These are phyloP conservation scores for Lacerta bilineata DNA, from an alignment of 2,797 vertebrate genomes.

Conservation along the genomic window DNA sequence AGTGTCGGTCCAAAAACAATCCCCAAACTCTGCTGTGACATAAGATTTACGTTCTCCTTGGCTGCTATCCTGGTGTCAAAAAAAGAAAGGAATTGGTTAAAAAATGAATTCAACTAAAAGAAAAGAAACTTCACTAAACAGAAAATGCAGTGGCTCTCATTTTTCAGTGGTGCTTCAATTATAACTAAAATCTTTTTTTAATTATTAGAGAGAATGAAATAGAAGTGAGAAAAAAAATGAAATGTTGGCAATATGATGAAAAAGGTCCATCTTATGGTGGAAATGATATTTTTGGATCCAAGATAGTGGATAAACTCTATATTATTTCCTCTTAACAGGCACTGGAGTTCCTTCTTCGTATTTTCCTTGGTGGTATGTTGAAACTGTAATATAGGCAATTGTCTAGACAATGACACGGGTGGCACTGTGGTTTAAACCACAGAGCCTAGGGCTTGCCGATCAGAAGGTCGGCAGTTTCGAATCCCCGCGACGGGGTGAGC, in stretches of 20 bases:
- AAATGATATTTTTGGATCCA: slow-evolving; percentile 19
- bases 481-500: no score
- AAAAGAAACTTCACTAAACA: slow-evolving; percentile 42
- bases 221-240: slow-evolving; percentile 2
- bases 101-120: slow-evolving; percentile 23
- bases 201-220: slow-evolving; percentile 28
- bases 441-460: no score
- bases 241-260: not conserved
- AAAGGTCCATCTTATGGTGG: not conserved
- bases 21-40: slow-evolving; percentile 94
- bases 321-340: slow-evolving; percentile 3
- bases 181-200: slow-evolving; percentile 19
- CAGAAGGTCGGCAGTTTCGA: no score
- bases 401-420: no score
- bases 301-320: not conserved
- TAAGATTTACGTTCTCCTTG: slow-evolving; percentile 89
- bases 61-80: slow-evolving; percentile 85
- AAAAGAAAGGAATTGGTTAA: slow-evolving; percentile 69
- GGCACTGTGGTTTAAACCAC: no score
- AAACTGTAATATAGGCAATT: no score
- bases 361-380: not conserved
- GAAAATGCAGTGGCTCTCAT: slow-evolving; percentile 25
- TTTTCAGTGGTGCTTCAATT: slow-evolving; percentile 8
- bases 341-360: not conserved
- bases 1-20: slow-evolving; percentile 97